Conservation (phyloP, 2,113 vertebrate genomes). For the Zonotrichia leucophrys region DNA sequence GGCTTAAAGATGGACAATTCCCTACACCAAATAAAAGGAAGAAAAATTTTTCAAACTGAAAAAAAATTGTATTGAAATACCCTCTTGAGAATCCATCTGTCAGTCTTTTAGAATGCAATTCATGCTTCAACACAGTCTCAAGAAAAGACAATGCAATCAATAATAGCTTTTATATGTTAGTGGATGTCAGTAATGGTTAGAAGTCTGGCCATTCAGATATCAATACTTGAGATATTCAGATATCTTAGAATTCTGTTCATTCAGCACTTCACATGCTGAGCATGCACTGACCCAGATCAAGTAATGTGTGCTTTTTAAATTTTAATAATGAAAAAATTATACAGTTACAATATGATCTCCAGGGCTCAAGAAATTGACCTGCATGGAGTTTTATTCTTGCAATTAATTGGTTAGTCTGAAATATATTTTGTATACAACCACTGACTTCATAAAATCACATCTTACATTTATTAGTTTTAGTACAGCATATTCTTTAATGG, state of each 20-base stretch:
- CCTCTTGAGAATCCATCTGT: neutral
- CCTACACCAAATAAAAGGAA: neutral
- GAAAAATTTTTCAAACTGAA: neutral
- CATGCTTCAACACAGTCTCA: neutral
- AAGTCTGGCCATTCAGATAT: neutral
- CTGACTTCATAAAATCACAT: constrained; percentile 54
- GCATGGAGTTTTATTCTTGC: constrained; percentile 24
- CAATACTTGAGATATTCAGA: neutral
- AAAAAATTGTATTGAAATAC: neutral
- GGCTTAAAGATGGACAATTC: neutral
- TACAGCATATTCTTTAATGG: constrained; percentile 8
- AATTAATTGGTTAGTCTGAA: constrained; percentile 46
- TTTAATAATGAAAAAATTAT: constrained; percentile 45
- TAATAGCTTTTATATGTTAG: neutral
- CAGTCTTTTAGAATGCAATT: neutral
- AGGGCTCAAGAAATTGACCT: constrained; percentile 14
- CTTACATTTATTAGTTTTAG: constrained; percentile 52
- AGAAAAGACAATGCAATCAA: neutral
- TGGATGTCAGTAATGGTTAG: neutral
- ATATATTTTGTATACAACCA: constrained; percentile 22
- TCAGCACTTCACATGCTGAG: neutral
- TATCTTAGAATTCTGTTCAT: neutral
- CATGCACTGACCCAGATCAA: neutral
- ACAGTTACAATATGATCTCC: constrained; percentile 8
- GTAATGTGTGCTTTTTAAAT: neutral